Base-by-base conservation (phyloP, 2,113 vertebrate species). In the Procavia capensis region DNA sequence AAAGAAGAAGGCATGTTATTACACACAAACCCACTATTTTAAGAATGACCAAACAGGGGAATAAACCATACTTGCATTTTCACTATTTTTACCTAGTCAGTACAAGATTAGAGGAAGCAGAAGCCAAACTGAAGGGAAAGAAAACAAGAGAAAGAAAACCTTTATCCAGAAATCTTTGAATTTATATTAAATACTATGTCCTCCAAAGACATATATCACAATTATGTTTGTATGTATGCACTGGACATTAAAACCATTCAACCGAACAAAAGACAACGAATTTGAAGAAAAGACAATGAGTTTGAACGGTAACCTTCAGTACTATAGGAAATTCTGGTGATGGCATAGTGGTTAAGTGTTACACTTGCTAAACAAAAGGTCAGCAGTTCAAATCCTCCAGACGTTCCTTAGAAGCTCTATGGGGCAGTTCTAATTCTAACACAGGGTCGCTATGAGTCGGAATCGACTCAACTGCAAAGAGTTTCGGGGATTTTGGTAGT, bases 1-100 rank as follows among this genome's bases (percentile, higher is more conserved):
- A 95, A 68, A 88, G 59, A 88, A 92, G 31, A 95, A 88, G 78
- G 64, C n/a, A 81, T 82, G 27, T 91, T 95, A 91, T 90, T 90
- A 96, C 16, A 88, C 34, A 85, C 25, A 91, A 59, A 76, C 3
- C 29, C 43, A 63, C 39, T 92, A 74, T 88, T 97, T 95, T 50
- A 94, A 88, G 74, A 96, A 88, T 86, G 92, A 88, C 34, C 59
- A 92, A 93, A 93, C 74, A 39, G 29, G 25, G 5, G 39, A 79
- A 50, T 27, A 94, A 95, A 81, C 1, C 9, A 59, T 11, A 88
- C 19, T 82, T 41, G 5, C 36, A 84, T 82, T 85, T 85, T 34
- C 2, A 50, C 78, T 84, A 39, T 57, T 90, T 95, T 84, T 94
- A 90, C n/a, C 24, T 27, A 45, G 66, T 95, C 61, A 74, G 39